Conservation (phyloP, 2,797 vertebrate species). For the Microctenopoma lineatum region DNA sequence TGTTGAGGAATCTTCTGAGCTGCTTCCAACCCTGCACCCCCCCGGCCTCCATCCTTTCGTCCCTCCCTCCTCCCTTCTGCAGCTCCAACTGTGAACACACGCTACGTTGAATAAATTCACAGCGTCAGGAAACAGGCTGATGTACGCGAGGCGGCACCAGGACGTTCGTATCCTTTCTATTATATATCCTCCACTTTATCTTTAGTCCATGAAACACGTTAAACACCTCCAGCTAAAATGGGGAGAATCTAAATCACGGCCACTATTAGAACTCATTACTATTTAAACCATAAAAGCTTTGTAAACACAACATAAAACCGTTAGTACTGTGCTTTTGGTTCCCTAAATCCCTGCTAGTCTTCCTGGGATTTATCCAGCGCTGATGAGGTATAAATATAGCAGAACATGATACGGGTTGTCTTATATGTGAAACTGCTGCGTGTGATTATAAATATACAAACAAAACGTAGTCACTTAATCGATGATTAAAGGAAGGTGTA, state of each 20-base stretch:
- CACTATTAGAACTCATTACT: no score
- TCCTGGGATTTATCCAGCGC: no score
- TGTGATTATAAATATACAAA: background rate
- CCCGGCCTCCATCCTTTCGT: background rate
- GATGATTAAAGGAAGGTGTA: background rate
- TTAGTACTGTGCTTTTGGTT: background rate
- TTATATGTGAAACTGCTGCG: no score
- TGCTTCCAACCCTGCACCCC: conserved; percentile 20
- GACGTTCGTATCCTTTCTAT: background rate
- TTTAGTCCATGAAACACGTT: no score
- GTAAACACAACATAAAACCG: background rate
- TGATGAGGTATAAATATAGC: no score
- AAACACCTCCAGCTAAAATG: no score
- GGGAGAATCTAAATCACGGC: no score
- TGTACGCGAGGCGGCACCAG: background rate
- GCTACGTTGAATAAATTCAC: conserved; percentile 16
- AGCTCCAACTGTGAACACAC: conserved; percentile 34
- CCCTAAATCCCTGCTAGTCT: no score
- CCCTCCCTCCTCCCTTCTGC: conserved; percentile 4
- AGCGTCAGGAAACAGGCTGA: background rate
- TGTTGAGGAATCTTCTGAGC: conserved; percentile 73
- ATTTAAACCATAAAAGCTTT: background rate
- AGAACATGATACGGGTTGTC: no score
- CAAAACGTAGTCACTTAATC: background rate
- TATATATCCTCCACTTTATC: background rate